phyloP scores from a whole-genome alignment of 2,888 invertebrate genomes.

The Clanis bilineata region DNA sequence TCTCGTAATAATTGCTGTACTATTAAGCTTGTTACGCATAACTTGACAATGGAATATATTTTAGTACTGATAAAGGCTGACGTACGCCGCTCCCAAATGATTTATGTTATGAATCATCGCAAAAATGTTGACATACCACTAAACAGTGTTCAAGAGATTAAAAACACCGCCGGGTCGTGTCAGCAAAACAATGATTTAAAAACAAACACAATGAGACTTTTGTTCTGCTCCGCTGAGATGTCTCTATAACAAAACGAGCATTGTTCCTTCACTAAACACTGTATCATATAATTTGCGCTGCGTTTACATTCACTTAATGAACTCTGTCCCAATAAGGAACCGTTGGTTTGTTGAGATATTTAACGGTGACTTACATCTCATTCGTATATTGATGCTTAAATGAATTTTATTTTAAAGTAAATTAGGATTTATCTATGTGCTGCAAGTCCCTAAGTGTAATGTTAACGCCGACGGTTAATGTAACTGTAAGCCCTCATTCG shows the following conservation, averaged over 20 bases:
- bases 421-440: too few relatives aligned
- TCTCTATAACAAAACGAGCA: slow-evolving; percentile 29
- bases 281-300: slow-evolving; percentile 10
- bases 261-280: slow-evolving; percentile 37
- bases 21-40: slow-evolving; percentile 9
- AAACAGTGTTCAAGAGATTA: slow-evolving; percentile 14
- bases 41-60: slow-evolving; percentile 15
- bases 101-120: slow-evolving; percentile 13
- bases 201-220: slow-evolving; percentile 46
- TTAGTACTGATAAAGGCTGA: slow-evolving; percentile 7
- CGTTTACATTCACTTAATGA: slow-evolving; percentile 7
- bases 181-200: slow-evolving; percentile 40
- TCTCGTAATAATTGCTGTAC: slow-evolving; percentile 7
- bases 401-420: too few relatives aligned
- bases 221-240: slow-evolving; percentile 40
- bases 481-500: too few relatives aligned
- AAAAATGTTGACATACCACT: slow-evolving; percentile 13
- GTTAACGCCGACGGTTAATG: too few relatives aligned
- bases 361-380: too few relatives aligned
- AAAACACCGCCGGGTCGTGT: slow-evolving; percentile 17
- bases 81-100: slow-evolving; percentile 8
- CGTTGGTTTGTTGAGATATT: not conserved
- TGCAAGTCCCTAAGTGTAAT: too few relatives aligned
- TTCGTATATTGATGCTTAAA: too few relatives aligned
- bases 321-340: not conserved